A percentile compares a stretch with the other conserved stretches of the same genome.
phyloP scores from a whole-genome alignment of 2,113 vertebrate species.

The Rattus rattus region DNA sequence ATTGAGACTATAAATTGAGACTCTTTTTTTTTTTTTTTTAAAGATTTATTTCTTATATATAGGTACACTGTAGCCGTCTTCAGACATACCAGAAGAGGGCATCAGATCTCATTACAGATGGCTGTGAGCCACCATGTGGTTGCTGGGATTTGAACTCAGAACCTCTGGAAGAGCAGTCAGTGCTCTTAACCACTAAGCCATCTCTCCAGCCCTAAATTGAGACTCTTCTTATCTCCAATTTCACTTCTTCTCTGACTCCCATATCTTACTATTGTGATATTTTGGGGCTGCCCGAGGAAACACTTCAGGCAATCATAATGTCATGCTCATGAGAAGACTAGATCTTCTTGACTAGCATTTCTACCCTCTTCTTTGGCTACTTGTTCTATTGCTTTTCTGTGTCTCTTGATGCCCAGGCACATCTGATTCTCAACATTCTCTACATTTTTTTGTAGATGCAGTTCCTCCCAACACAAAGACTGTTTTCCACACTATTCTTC shows the following conservation, averaged over 20 bases:
- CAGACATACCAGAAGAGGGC: too few relatives aligned
- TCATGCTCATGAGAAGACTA: background rate
- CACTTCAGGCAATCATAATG: background rate
- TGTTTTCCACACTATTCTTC: background rate
- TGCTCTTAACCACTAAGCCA: too few relatives aligned
- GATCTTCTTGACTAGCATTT: background rate
- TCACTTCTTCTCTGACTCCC: constrained; percentile 39
- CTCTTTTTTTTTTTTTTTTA: too few relatives aligned
- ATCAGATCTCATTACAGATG: too few relatives aligned
- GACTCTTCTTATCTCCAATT: background rate
- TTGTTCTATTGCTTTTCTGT: background rate
- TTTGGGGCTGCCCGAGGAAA: constrained; percentile 50
- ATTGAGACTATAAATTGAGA: background rate
- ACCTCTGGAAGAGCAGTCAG: too few relatives aligned
- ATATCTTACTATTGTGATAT: constrained; percentile 34
- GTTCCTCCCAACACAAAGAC: background rate
- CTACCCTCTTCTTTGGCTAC: background rate
- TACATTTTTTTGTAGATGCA: background rate
- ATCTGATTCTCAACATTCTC: background rate
- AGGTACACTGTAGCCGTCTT: too few relatives aligned
- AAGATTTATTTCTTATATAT: too few relatives aligned
- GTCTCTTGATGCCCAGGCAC: background rate
- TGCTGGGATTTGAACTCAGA: too few relatives aligned
- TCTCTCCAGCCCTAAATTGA: too few relatives aligned
- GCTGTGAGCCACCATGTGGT: too few relatives aligned